Base-by-base conservation (phyloP, 2,888 invertebrate species). In the Megalurothrips usitatus region DNA sequence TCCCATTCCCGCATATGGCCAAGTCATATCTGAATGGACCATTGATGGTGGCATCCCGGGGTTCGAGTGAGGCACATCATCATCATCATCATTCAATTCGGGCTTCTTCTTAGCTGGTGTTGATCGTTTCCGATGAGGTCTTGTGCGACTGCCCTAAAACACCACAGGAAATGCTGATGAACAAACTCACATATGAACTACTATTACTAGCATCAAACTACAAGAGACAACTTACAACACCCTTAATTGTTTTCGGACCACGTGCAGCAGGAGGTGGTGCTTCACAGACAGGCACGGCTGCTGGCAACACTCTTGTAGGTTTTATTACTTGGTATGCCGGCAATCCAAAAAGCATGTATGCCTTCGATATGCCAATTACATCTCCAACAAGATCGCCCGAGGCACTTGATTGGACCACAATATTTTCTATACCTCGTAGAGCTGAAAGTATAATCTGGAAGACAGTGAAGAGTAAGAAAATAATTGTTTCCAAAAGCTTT, bases 301-400 rank as follows among this genome's bases (percentile, higher is more conserved):
- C 68, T 75, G 68, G 68, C 23, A 75, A 26, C 9, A 75, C 68
- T 75, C 68, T 75, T 12, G 26, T 26, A 26, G 68, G 68, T 26
- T 75, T 75, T 26, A 75, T 26, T 10, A 26, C 48, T 48, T 79
- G 48, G 49, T 83, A 83, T 1, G 83, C 82, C 6, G 83, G 82
- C 19, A 84, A 75, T 8, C 83, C 83, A 81, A 82, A 83, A 12
- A 84, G 82, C 83, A 84, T 84, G 80, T 81, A 84, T 11, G 82
- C 82, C 79, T 82, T 82, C 10, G 82, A 80, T 19, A 81, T 58
- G n/a, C 83, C 83, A 19, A 84, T 80, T 8, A 82, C 79, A 80
- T 81, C 83, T 52, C 82, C 83, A 49, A 82, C 49, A n/a, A 79
- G 63, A 47, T 81, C 68, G 8, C 68, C 68, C 10, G 23, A 23